Percentiles rank a stretch among this genome's conserved stretches.
phyloP scores from a whole-genome alignment of 2,888 invertebrate species.

The Acleris literana region DNA sequence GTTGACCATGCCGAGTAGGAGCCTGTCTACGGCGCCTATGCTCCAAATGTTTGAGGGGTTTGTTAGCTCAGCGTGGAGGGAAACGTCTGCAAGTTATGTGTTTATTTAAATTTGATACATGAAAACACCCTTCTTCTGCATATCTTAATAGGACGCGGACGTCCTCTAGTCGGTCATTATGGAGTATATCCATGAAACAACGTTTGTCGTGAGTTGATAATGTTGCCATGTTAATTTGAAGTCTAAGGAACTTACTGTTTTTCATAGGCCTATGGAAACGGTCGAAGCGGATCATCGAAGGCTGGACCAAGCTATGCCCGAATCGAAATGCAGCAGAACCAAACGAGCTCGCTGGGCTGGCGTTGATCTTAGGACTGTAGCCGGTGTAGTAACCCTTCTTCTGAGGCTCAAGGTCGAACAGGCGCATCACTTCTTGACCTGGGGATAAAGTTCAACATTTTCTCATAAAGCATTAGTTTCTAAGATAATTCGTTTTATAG shows the following conservation, averaged over 20 bases:
- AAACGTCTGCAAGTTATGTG: constrained; percentile 84
- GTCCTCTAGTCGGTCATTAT: no score
- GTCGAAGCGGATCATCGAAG: constrained; percentile 89
- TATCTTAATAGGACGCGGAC: no score
- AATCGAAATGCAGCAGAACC: constrained; percentile 93
- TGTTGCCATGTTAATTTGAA: neutral
- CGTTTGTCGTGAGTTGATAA: neutral
- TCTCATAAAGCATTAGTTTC: neutral
- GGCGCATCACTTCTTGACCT: constrained; percentile 88
- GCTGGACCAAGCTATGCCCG: constrained; percentile 93
- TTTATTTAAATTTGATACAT: no score
- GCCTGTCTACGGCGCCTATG: constrained; percentile 90
- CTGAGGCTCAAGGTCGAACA: constrained; percentile 89
- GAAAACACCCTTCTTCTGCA: no score
- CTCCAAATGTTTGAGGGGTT: constrained; percentile 89
- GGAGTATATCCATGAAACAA: no score
- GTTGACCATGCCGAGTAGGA: constrained; percentile 89
- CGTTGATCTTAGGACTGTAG: constrained; percentile 88
- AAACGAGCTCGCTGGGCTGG: constrained; percentile 90
- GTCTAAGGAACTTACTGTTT: constrained; percentile 85
- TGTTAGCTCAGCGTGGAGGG: constrained; percentile 90
- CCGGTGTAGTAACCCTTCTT: constrained; percentile 87
- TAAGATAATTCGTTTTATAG: no score
- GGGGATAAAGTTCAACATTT: constrained; percentile 19
- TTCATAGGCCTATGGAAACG: constrained; percentile 86